Evolutionary conservation across 2,888 invertebrate genomes (phyloP).

Genomic region (Mesochorus sp.): DNA sequence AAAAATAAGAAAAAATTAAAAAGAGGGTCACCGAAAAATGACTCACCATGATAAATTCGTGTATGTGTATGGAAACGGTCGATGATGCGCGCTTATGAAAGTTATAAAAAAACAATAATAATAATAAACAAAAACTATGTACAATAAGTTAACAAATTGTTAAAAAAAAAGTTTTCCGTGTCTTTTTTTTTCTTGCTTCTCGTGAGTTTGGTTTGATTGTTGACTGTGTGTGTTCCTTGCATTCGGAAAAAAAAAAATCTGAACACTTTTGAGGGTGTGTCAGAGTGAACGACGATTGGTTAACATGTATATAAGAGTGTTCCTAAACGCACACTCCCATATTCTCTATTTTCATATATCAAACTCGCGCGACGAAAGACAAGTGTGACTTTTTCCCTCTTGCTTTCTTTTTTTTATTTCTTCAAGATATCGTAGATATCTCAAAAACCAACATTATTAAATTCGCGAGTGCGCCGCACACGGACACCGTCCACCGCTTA

Average conservation of each 20-base stretch:
- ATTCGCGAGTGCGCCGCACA: not conserved
- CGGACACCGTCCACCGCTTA: no score
- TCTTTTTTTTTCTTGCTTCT: slow-evolving; percentile 41
- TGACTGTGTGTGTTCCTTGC: slow-evolving; percentile 70
- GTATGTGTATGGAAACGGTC: slow-evolving; percentile 34
- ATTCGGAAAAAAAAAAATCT: slow-evolving; percentile 73
- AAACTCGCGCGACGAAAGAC: not conserved
- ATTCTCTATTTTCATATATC: slow-evolving; percentile 41
- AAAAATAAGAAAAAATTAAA: slow-evolving; percentile 1
- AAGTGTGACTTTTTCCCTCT: no score
- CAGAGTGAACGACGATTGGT: slow-evolving; percentile 73
- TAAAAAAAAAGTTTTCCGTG: slow-evolving; percentile 22
- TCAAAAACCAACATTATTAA: no score
- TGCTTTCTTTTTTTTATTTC: no score
- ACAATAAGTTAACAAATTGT: slow-evolving; percentile 47
- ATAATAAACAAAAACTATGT: slow-evolving; percentile 31
- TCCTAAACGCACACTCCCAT: slow-evolving; percentile 62
- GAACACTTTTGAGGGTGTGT: slow-evolving; percentile 81
- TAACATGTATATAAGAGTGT: slow-evolving; percentile 61
- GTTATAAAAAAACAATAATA: slow-evolving; percentile 34
- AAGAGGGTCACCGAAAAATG: slow-evolving; percentile 57
- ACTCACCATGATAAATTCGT: slow-evolving; percentile 70
- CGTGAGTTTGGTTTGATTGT: slow-evolving; percentile 63
- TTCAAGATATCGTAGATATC: slow-evolving; percentile 37
- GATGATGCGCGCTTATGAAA: slow-evolving; percentile 56